Conservation (phyloP, 2,888 invertebrate species). For the Sipha maydis region DNA sequence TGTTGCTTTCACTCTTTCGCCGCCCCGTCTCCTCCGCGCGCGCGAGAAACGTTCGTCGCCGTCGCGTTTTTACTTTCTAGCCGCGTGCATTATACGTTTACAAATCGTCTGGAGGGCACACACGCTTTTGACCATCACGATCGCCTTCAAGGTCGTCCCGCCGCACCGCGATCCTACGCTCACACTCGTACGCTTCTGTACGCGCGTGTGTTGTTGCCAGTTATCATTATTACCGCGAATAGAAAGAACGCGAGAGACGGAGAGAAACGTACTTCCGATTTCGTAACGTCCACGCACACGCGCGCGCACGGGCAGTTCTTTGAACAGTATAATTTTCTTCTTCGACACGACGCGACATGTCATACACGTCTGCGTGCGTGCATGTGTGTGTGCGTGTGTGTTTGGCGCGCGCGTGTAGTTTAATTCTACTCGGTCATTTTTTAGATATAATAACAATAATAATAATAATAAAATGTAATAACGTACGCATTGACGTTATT, state of each 20-base stretch:
- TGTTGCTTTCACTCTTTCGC: constrained; percentile 59
- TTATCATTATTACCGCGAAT: neutral
- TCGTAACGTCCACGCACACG: constrained; percentile 11
- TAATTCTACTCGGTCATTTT: no score
- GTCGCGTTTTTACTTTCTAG: constrained; percentile 52
- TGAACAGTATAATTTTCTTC: no score
- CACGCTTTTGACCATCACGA: constrained; percentile 57
- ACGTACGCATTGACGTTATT: no score
- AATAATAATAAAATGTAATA: no score
- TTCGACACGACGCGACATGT: neutral
- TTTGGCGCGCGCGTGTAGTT: neutral
- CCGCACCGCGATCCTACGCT: neutral
- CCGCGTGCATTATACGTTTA: neutral
- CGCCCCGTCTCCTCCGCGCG: neutral
- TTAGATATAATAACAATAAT: no score
- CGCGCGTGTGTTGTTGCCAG: neutral
- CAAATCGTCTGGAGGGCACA: constrained; percentile 42
- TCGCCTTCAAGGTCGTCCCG: constrained; percentile 45
- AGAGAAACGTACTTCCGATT: constrained; percentile 46
- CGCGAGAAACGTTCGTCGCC: constrained; percentile 30
- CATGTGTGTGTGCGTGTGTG: neutral
- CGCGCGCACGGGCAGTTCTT: no score
- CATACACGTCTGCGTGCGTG: neutral
- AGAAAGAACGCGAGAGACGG: no score
- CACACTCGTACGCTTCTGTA: neutral